Evolutionary conservation across 2,113 vertebrate species (phyloP).

Genomic region (Psittacus erithacus): DNA sequence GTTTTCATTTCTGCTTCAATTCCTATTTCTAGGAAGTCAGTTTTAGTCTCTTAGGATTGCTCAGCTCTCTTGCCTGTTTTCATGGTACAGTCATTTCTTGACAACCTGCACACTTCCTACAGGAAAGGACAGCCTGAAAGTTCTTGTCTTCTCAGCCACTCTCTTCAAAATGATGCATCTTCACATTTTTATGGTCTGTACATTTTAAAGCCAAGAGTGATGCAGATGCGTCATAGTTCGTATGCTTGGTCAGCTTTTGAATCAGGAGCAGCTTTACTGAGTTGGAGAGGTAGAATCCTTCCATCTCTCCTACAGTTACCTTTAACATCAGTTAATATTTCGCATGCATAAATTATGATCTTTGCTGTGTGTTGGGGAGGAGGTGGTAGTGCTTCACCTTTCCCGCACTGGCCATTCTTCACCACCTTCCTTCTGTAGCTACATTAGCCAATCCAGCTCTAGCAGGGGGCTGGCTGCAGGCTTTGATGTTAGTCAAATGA

Average conservation of each 20-base stretch:
- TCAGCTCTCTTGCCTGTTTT: background rate
- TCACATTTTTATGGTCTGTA: background rate
- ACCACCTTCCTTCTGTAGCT: background rate
- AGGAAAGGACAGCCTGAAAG: background rate
- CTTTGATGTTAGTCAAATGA: background rate
- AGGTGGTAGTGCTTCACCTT: background rate
- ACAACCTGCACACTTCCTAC: background rate
- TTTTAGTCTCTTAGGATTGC: background rate
- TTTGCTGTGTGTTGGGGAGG: background rate
- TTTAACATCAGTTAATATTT: background rate
- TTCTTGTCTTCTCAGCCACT: background rate
- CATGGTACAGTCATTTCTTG: background rate
- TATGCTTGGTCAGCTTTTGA: background rate
- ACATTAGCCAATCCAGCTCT: background rate
- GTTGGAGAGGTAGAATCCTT: background rate
- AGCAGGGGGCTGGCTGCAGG: background rate
- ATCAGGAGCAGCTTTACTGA: background rate
- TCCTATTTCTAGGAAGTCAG: background rate
- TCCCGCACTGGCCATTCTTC: background rate
- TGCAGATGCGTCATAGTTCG: background rate
- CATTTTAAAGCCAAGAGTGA: background rate
- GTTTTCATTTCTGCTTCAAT: conserved; percentile 8
- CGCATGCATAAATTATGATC: background rate
- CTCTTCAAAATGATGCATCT: background rate
- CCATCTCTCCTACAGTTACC: background rate